These are phyloP conservation scores for Myotis pilosus DNA, from an alignment of 2,797 vertebrate species.

Conservation along the genomic window DNA sequence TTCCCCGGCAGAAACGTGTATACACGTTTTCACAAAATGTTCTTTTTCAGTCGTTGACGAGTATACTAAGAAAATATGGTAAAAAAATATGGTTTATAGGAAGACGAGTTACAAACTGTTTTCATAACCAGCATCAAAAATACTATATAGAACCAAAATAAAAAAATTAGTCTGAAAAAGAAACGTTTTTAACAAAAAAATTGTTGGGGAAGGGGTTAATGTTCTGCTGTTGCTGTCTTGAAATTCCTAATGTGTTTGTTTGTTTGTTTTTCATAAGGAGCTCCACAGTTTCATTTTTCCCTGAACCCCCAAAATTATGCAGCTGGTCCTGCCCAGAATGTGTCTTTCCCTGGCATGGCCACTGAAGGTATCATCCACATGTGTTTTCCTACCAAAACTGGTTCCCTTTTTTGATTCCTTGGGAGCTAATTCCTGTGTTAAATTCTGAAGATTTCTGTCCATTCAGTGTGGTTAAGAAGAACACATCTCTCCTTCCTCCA, in stretches of 20 bases:
- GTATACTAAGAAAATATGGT: too few relatives aligned
- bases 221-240: background rate
- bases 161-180: too few relatives aligned
- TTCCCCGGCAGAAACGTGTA: too few relatives aligned
- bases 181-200: too few relatives aligned
- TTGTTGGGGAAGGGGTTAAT: too few relatives aligned
- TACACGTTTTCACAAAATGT: too few relatives aligned
- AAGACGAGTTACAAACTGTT: too few relatives aligned
- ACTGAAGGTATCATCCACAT: background rate
- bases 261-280: background rate
- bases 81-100: too few relatives aligned
- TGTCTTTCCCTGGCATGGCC: slow-evolving; percentile 1
- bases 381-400: slow-evolving; percentile 36
- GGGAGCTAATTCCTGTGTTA: slow-evolving; percentile 16
- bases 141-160: too few relatives aligned
- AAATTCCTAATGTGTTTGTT: slow-evolving; percentile 19
- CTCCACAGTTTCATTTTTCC: background rate
- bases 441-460: slow-evolving; percentile 34
- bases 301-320: background rate
- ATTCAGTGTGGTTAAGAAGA: slow-evolving; percentile 48
- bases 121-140: too few relatives aligned
- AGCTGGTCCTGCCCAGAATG: background rate
- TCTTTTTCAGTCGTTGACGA: too few relatives aligned
- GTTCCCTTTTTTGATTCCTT: slow-evolving; percentile 9
- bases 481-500: slow-evolving; percentile 14